phyloP scores from a whole-genome alignment of 2,888 invertebrate genomes.

The Netelia virgata region DNA sequence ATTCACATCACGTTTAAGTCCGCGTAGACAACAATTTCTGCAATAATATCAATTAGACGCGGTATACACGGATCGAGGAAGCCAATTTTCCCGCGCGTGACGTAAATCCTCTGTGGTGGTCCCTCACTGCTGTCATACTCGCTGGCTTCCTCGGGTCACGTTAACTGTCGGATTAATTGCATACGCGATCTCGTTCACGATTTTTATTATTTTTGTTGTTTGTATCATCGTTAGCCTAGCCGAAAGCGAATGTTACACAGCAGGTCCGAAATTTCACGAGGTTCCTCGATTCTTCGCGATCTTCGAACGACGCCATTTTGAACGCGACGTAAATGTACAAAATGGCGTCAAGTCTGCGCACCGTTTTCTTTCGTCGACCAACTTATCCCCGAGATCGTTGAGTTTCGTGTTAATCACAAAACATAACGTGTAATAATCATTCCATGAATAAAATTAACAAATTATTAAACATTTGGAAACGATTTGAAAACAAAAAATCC shows the following conservation, averaged over 20 bases:
- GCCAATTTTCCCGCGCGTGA: conserved; percentile 76
- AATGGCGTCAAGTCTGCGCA: no score
- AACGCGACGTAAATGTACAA: no score
- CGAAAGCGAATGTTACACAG: background rate
- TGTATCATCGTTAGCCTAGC: conserved; percentile 11
- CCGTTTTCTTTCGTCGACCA: no score
- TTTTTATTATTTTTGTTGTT: conserved; percentile 34
- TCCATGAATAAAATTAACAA: no score
- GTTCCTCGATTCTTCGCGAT: no score
- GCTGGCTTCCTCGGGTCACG: conserved; percentile 78
- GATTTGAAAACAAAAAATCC: no score
- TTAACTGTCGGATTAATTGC: conserved; percentile 82
- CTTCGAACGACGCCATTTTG: no score
- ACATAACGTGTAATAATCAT: no score
- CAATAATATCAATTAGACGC: background rate
- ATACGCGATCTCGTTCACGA: conserved; percentile 63
- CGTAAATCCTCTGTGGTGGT: conserved; percentile 75
- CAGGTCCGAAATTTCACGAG: background rate
- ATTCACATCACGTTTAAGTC: background rate
- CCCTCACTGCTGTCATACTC: conserved; percentile 65
- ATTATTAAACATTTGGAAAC: no score
- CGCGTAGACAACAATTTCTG: background rate
- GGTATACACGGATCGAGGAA: conserved; percentile 71
- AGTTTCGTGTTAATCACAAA: no score
- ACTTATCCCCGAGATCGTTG: no score